Evolutionary conservation across 1,140 invertebrate genomes (phyloP).

Genomic region (Lordiphosa mommai): DNA sequence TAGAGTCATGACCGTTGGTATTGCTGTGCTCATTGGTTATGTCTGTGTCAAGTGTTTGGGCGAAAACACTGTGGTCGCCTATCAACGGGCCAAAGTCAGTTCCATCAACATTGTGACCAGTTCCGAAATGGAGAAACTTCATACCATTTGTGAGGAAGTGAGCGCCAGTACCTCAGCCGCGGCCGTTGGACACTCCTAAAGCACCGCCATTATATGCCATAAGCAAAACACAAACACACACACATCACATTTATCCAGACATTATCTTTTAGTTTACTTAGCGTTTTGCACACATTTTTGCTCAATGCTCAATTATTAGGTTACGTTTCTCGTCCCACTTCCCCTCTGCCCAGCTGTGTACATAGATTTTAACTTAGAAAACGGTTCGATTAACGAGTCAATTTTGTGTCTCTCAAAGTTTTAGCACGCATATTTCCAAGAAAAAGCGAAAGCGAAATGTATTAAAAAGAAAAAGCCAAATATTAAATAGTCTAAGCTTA

Average conservation of each 20-base stretch:
- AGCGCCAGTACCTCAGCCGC: slow-evolving; percentile 56
- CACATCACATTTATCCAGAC: slow-evolving; percentile 36
- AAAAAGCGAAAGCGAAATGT: slow-evolving; percentile 38
- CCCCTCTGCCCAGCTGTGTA: slow-evolving; percentile 35
- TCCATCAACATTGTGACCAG: slow-evolving; percentile 88
- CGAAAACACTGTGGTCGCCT: slow-evolving; percentile 91
- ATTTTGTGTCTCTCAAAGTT: slow-evolving; percentile 60
- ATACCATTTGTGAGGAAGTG: slow-evolving; percentile 77
- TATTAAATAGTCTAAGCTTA: slow-evolving; percentile 65
- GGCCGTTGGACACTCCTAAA: slow-evolving; percentile 43
- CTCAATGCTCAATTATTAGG: slow-evolving; percentile 59
- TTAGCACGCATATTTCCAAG: slow-evolving; percentile 51
- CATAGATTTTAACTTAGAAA: slow-evolving; percentile 53
- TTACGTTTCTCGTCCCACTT: slow-evolving; percentile 13
- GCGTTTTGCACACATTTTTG: slow-evolving; percentile 61
- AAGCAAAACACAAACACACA: slow-evolving; percentile 18
- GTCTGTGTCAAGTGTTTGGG: slow-evolving; percentile 91
- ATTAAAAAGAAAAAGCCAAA: slow-evolving; percentile 65
- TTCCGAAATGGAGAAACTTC: slow-evolving; percentile 73
- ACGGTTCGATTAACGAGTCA: slow-evolving; percentile 60
- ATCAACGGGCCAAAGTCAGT: slow-evolving; percentile 92
- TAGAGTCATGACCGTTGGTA: slow-evolving; percentile 88
- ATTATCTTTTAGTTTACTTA: slow-evolving; percentile 38
- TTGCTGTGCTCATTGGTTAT: slow-evolving; percentile 90
- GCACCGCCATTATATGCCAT: slow-evolving; percentile 6